Evolutionary conservation across 2,888 invertebrate genomes (phyloP).

Genomic region (Heteromyza rotundicornis): DNA sequence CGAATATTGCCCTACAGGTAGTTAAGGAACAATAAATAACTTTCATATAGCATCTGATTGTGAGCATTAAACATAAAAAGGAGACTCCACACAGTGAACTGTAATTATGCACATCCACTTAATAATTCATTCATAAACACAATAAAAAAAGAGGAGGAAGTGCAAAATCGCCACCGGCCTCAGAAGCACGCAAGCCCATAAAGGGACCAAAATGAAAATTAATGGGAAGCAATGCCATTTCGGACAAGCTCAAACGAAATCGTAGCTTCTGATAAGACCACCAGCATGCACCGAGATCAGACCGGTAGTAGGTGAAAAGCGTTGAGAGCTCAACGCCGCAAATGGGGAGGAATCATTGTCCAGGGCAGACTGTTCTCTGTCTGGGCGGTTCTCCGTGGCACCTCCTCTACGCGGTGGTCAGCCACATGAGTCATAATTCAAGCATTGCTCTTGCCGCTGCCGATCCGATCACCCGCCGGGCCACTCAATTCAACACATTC

Average conservation of each 20-base stretch:
- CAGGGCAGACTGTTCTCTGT: constrained; percentile 7
- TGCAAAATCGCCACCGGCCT: constrained; percentile 31
- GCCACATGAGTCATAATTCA: constrained; percentile 3
- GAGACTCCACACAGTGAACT: neutral
- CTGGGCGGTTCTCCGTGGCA: neutral
- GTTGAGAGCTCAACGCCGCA: neutral
- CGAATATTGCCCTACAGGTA: neutral
- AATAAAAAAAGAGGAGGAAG: constrained; percentile 24
- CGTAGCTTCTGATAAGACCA: constrained; percentile 62
- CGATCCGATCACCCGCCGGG: constrained; percentile 54
- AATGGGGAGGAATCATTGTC: constrained; percentile 12
- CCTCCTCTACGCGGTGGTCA: neutral
- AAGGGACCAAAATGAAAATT: constrained; percentile 37
- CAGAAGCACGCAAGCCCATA: constrained; percentile 4
- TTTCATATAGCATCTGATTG: neutral
- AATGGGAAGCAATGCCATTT: constrained; percentile 50
- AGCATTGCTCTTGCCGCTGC: constrained; percentile 20
- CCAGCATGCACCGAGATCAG: constrained; percentile 30
- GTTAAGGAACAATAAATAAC: neutral
- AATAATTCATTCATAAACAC: constrained; percentile 43
- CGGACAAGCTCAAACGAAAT: constrained; percentile 50
- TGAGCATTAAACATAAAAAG: constrained; percentile 2
- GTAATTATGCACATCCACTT: constrained; percentile 43
- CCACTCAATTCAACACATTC: constrained; percentile 54
- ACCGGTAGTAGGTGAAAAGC: neutral